Conservation (phyloP, 2,797 vertebrate genomes). For the Sebastolobus alascanus region DNA sequence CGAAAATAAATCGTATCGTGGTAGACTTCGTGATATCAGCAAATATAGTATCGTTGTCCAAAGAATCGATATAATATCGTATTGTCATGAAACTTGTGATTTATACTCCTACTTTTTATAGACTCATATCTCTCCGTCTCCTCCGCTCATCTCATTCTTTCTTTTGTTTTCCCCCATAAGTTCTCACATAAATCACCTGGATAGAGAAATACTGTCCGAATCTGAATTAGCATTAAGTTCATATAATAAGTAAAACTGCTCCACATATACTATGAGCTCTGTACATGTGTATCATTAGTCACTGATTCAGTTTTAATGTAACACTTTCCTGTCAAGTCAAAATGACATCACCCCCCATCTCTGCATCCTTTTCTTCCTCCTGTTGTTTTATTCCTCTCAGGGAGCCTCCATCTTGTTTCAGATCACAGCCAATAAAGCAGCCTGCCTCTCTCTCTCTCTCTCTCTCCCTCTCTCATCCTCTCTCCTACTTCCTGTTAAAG, state of each 20-base stretch:
- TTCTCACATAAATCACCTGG: slow-evolving; percentile 12
- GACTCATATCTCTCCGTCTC: neutral
- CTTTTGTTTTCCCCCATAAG: too few relatives aligned
- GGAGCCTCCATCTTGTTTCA: slow-evolving; percentile 82
- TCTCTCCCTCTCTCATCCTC: slow-evolving; percentile 40
- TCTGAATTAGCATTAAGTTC: neutral
- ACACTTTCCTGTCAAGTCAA: slow-evolving; percentile 36
- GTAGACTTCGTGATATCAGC: too few relatives aligned
- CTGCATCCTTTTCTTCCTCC: slow-evolving; percentile 43
- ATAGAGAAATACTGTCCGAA: neutral
- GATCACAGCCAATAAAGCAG: slow-evolving; percentile 81
- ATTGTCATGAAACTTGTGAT: too few relatives aligned
- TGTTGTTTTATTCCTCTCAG: slow-evolving; percentile 74
- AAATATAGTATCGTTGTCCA: too few relatives aligned
- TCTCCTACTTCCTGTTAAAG: slow-evolving; percentile 79
- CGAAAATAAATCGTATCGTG: too few relatives aligned
- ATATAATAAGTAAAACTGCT: neutral
- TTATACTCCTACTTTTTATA: too few relatives aligned
- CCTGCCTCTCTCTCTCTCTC: slow-evolving; percentile 54
- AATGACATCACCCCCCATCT: slow-evolving; percentile 54
- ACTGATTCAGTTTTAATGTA: slow-evolving; percentile 12
- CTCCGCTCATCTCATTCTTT: neutral
- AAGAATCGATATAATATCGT: too few relatives aligned
- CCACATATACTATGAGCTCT: neutral
- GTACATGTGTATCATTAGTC: slow-evolving; percentile 23